Base-by-base conservation (phyloP, 2,888 invertebrate genomes). In the Xylocampa areola region DNA sequence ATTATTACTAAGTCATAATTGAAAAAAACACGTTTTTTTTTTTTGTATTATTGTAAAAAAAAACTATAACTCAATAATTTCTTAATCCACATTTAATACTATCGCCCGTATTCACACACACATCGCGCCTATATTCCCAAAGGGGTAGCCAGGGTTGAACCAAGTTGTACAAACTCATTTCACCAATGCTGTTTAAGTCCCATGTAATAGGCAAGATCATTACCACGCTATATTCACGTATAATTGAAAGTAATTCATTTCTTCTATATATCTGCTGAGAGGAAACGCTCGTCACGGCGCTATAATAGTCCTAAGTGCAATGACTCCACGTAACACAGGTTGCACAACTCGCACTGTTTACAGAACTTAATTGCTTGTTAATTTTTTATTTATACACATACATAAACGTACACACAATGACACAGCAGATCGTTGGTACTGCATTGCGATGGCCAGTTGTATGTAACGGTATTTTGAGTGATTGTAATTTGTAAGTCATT, bases 261-360 rank as follows among this genome's bases (percentile, higher is more conserved):
- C n/a, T n/a, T n/a, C n/a, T n/a, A n/a, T n/a, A 16, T 41, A 64
- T 47, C 32, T 44, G 19, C 17, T 16, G 53, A 39, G 61, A 62
- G 66, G 61, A 76, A 77, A 55, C 55, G 68, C 68, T 16, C 44
- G 73, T 70, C 77, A 76, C 55, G 48, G 45, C 48, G 65, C 65
- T 55, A 39, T 44, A 55, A 53, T 69, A 55, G 62, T 58, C 52
- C 47, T 71, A 75, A 76, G 82, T 77, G 79, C 80, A 80, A 76
- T 73, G 81, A 79, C 79, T 76, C 68, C 50, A 57, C 77, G 76
- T 80, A 83, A 79, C 81, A 79, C 81, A 45, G 70, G 80, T 82
- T 82, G 83, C 84, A 80, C 79, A 81, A 81, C 68, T 39, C 47
- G 48, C 67, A 69, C 52, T 77, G 71, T 76, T 78, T 73, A 67